Evolutionary conservation across 2,797 vertebrate genomes (phyloP), one percentile per base, ranked within the genome.

Genomic region (Arnoldichthys spilopterus): DNA sequence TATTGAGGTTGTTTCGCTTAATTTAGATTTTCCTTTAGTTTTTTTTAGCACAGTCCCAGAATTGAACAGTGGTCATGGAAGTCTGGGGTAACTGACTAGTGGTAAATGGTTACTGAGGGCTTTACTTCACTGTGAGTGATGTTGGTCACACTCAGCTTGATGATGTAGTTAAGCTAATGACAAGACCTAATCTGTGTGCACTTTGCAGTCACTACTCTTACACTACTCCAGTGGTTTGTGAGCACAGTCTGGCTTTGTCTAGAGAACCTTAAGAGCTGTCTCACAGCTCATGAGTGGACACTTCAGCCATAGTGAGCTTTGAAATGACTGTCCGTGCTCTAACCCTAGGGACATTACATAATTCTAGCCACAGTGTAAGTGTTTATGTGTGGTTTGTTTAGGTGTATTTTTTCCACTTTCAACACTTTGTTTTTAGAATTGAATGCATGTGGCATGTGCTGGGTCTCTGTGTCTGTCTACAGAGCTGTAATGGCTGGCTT

Each of bases 331-430:
- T 9, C 18, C 20, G 12, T 22, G 20, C 11, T n/a, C 32, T 18
- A 4, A 53, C 68, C 62, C 53, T 28, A 28, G 49, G 51, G 24
- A 56, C 43, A 28, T 82, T 69, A 69, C 4, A 24, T 74, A 70
- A 82, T 37, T 43, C 62, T 11, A 13, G 1, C 18, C 34, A 34
- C 58, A 8, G 5, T 68, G 9, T 75, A 40, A 16, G 32, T 26
- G 49, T 13, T 22, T 61, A 22, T 37, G 61, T 24, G 40, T 20
- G 24, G 24, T 30, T 20, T 58, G 34, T 53, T 3, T 40, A 61
- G 49, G 20, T 59, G 28, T 73, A 15, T 47, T 47, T 51, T 72
- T 72, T 37, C 0, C 3, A 30, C 26, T 53, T 70, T n/a, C 26
- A 53, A 1, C 16, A n/a, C 30, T 20, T 24, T 22, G 51, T 5